Evolutionary conservation across 2,113 vertebrate genomes (phyloP).

Genomic region (Orientallactaga bullata): DNA sequence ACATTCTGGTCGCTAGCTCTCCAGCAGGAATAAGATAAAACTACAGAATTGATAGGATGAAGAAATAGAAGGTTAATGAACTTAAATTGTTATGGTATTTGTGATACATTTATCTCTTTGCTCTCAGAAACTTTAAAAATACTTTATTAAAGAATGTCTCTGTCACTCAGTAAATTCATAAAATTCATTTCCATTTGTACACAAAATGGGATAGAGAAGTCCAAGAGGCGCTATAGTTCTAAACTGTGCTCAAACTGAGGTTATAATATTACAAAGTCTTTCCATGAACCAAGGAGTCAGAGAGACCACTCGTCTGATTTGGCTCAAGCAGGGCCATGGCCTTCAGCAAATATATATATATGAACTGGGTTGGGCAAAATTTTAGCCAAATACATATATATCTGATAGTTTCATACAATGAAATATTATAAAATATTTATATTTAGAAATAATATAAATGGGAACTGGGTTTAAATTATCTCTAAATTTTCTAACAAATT

Average conservation of each 20-base stretch:
- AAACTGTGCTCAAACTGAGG: conserved; percentile 73
- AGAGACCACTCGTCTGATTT: conserved; percentile 69
- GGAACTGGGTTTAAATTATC: conserved; percentile 37
- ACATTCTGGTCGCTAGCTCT: background rate
- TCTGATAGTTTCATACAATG: background rate
- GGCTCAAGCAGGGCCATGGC: conserved; percentile 33
- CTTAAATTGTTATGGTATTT: conserved; percentile 74
- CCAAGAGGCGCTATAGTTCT: conserved; percentile 70
- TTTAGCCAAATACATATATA: conserved; percentile 10
- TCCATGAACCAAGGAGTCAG: conserved; percentile 39
- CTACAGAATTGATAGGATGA: conserved; percentile 70
- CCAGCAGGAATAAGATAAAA: conserved; percentile 58
- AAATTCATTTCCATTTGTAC: conserved; percentile 80
- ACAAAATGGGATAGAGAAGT: conserved; percentile 81
- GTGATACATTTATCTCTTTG: conserved; percentile 60
- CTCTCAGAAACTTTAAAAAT: conserved; percentile 77
- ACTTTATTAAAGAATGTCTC: conserved; percentile 76
- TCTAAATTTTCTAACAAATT: conserved; percentile 64
- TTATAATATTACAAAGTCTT: conserved; percentile 67
- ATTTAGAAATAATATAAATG: conserved; percentile 50
- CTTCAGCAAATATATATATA: conserved; percentile 8
- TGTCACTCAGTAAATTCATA: conserved; percentile 76
- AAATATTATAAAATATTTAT: conserved; percentile 51
- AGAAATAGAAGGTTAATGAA: conserved; percentile 76
- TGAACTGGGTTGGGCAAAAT: conserved; percentile 70